These are phyloP conservation scores for Chaunax sp. DNA, from an alignment of 2,797 vertebrate genomes.

Conservation along the genomic window DNA sequence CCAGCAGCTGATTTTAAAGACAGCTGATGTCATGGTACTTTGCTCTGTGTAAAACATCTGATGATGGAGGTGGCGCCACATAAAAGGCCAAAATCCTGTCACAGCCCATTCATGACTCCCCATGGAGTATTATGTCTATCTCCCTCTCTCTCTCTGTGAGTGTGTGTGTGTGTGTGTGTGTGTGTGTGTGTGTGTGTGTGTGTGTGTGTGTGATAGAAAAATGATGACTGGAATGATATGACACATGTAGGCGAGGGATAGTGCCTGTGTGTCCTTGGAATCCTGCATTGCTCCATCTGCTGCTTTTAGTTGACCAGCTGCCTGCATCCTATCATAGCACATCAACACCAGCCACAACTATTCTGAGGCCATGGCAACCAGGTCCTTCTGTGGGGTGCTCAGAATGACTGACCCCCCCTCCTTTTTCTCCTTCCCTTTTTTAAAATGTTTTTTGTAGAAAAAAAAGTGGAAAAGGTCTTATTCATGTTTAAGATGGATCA, in stretches of 20 bases:
- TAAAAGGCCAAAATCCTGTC: conserved; percentile 53
- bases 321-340: conserved; percentile 68
- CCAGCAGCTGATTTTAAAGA: not conserved
- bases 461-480: conserved; percentile 13
- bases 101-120: conserved; percentile 34
- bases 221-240: conserved; percentile 64
- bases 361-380: conserved; percentile 78
- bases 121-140: conserved; percentile 20
- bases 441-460: not conserved
- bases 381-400: conserved; percentile 54
- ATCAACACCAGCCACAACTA: conserved; percentile 74
- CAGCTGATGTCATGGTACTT: conserved; percentile 10
- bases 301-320: conserved; percentile 73
- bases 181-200: conserved; percentile 24
- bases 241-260: conserved; percentile 71
- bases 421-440: conserved; percentile 10
- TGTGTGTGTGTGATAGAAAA: conserved; percentile 29
- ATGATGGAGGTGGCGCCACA: conserved; percentile 36
- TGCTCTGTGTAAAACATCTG: conserved; percentile 22
- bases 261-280: conserved; percentile 73
- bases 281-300: conserved; percentile 78
- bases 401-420: conserved; percentile 39
- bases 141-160: not conserved
- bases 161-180: conserved; percentile 10
- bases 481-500: conserved; percentile 21